Conservation (phyloP, 2,113 vertebrate species). For the Tenrec ecaudatus region DNA sequence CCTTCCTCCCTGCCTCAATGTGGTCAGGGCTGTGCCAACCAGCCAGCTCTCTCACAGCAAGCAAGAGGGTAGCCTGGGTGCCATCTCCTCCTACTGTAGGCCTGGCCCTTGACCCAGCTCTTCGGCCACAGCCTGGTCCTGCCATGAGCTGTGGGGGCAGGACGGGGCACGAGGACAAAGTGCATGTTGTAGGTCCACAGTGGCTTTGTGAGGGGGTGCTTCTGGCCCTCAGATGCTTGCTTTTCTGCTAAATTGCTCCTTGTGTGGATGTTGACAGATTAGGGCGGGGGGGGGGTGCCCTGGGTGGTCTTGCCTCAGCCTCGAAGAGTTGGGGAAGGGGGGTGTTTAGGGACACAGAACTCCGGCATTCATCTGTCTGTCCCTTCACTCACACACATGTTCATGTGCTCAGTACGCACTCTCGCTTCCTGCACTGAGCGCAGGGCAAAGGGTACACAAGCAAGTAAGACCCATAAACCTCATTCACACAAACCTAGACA, state of each 20-base stretch:
- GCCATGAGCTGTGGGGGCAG: neutral
- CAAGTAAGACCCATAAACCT: neutral
- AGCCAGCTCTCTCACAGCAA: neutral
- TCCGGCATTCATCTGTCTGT: neutral
- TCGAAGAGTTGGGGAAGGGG: neutral
- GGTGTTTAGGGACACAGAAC: neutral
- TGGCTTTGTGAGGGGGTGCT: neutral
- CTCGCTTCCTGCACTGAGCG: too few species aligned
- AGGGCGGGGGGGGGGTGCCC: neutral
- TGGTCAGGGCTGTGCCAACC: neutral
- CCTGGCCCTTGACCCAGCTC: neutral
- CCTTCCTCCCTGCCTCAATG: accelerated
- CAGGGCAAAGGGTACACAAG: neutral
- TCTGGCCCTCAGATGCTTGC: slow-evolving; percentile 31
- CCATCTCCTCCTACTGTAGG: neutral
- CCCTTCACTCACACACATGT: neutral
- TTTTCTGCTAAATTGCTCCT: slow-evolving; percentile 9
- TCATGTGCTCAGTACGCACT: neutral
- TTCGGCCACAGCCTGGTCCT: neutral
- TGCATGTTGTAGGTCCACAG: neutral
- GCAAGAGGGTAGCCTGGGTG: too few species aligned
- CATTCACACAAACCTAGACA: neutral
- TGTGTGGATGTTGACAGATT: neutral
- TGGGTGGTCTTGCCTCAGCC: neutral
- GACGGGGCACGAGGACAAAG: neutral